Evolutionary conservation across 2,113 vertebrate species (phyloP).

Genomic region (Aphyosemion australe): DNA sequence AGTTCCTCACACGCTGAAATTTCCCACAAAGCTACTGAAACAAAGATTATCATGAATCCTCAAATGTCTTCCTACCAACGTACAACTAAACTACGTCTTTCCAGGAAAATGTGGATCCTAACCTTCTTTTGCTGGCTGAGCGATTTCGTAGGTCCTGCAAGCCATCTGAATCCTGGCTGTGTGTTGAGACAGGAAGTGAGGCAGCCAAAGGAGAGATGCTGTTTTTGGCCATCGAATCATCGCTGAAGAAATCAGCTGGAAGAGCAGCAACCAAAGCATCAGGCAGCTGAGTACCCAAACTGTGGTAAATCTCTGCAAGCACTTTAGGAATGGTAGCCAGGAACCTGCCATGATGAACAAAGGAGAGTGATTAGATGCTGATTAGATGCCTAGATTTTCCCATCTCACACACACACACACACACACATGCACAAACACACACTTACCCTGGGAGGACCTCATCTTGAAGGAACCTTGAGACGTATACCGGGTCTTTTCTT

Average conservation of each 20-base stretch:
- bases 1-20: background rate
- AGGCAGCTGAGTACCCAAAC: slow-evolving; percentile 88
- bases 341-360: slow-evolving; percentile 77
- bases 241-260: slow-evolving; percentile 92
- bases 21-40: background rate
- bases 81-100: background rate
- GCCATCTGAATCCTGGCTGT: slow-evolving; percentile 46
- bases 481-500: slow-evolving; percentile 86
- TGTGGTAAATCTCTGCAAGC: slow-evolving; percentile 87
- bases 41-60: background rate
- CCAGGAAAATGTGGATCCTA: background rate
- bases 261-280: slow-evolving; percentile 83
- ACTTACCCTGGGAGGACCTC: slow-evolving; percentile 87
- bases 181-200: slow-evolving; percentile 60
- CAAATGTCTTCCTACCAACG: background rate
- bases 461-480: slow-evolving; percentile 87
- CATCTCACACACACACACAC: no score
- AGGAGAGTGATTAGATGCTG: background rate
- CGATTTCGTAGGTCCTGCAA: slow-evolving; percentile 87
- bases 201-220: slow-evolving; percentile 79
- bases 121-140: slow-evolving; percentile 89
- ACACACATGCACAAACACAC: background rate
- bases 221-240: slow-evolving; percentile 87
- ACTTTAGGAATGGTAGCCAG: slow-evolving; percentile 82
- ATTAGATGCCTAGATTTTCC: background rate